Conservation (phyloP, 2,113 vertebrate species). For the Takifugu bimaculatus region DNA sequence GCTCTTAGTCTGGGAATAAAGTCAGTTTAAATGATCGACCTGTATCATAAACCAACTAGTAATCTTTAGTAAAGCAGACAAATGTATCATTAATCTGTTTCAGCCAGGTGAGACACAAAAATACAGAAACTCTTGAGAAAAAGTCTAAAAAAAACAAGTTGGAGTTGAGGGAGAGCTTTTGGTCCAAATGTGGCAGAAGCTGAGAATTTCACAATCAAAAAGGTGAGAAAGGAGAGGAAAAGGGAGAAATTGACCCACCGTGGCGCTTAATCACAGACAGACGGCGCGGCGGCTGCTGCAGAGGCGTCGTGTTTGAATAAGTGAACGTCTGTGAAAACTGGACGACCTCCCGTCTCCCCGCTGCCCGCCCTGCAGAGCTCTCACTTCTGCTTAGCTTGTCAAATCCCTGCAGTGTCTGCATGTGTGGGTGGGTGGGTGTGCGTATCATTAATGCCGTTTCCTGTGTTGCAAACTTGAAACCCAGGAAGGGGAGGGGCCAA, state of each 20-base stretch:
- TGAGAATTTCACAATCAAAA: background rate
- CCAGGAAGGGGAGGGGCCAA: slow-evolving; percentile 54
- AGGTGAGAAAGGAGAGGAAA: slow-evolving; percentile 4
- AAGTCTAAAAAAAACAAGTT: too few species aligned
- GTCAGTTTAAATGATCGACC: too few species aligned
- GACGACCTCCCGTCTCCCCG: slow-evolving; percentile 14
- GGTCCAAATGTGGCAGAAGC: too few species aligned
- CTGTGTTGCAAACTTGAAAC: slow-evolving; percentile 45
- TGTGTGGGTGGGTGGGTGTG: slow-evolving; percentile 20
- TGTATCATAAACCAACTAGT: too few species aligned
- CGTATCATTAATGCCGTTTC: slow-evolving; percentile 48
- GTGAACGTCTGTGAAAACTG: slow-evolving; percentile 46
- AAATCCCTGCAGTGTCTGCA: slow-evolving; percentile 37
- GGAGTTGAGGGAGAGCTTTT: too few species aligned
- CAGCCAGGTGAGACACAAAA: too few species aligned
- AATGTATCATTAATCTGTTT: too few species aligned
- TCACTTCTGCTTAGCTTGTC: slow-evolving; percentile 65
- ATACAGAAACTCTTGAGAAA: too few species aligned
- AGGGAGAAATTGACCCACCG: slow-evolving; percentile 29
- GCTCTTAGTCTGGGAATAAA: too few species aligned
- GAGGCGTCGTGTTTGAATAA: slow-evolving; percentile 24
- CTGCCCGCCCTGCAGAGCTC: slow-evolving; percentile 26
- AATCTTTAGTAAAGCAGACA: too few species aligned
- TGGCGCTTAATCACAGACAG: slow-evolving; percentile 26
- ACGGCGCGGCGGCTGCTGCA: slow-evolving; percentile 21